A percentile compares a stretch with the other conserved stretches of the same genome.
Evolutionary conservation across 2,113 vertebrate species (phyloP).

Genomic region (Mastomys coucha): DNA sequence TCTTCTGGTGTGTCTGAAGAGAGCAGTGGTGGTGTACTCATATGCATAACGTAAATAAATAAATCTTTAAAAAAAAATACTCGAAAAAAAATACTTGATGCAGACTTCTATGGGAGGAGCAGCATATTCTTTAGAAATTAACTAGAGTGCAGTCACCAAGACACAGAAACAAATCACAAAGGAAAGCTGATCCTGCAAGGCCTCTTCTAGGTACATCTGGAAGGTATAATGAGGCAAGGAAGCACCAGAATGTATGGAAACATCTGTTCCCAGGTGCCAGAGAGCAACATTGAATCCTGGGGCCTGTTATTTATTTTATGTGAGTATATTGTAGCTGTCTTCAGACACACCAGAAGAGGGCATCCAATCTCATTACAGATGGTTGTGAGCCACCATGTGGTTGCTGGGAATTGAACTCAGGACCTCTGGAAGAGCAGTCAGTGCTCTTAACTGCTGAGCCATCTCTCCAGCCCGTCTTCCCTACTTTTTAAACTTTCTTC

Average conservation of each 20-base stretch:
- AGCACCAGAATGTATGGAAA: not conserved
- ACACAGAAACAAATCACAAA: not conserved
- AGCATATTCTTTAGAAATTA: not conserved
- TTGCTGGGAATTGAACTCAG: too few species aligned
- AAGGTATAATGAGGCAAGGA: rapidly evolving
- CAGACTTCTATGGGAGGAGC: not conserved
- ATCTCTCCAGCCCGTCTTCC: not conserved
- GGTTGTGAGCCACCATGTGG: too few species aligned
- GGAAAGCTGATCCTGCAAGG: not conserved
- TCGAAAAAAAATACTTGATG: not conserved
- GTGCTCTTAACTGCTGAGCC: too few species aligned
- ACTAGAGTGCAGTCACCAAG: not conserved
- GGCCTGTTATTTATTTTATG: not conserved
- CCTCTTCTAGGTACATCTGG: not conserved
- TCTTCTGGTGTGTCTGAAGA: too few species aligned
- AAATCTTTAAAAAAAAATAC: too few species aligned
- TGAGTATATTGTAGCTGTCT: too few species aligned
- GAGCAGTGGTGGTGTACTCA: too few species aligned
- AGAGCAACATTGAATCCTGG: not conserved
- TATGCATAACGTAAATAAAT: too few species aligned
- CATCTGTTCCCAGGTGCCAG: not conserved
- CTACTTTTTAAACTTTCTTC: not conserved
- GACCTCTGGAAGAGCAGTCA: too few species aligned
- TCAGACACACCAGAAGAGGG: too few species aligned
- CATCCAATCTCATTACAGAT: too few species aligned